Conservation (phyloP, 2,113 vertebrate genomes). For the Melanostigma gelatinosum region DNA sequence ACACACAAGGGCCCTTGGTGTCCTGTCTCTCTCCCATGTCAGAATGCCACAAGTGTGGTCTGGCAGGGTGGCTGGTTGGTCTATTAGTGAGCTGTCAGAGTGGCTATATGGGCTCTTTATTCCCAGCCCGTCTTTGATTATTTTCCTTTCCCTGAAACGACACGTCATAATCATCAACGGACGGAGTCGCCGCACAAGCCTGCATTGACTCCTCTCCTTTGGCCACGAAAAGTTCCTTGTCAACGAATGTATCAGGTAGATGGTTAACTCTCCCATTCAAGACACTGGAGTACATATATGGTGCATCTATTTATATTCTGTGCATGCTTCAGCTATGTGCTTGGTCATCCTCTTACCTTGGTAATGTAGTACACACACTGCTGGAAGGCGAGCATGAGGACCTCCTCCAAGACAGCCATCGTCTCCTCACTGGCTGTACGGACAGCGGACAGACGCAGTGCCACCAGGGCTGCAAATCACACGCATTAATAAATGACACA, state of each 20-base stretch:
- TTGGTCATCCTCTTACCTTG: conserved; percentile 74
- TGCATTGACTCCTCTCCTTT: neutral
- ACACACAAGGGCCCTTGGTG: conserved; percentile 53
- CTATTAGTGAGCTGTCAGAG: conserved; percentile 48
- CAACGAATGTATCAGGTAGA: neutral
- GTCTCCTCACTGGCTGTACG: conserved; percentile 81
- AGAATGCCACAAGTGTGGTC: conserved; percentile 70
- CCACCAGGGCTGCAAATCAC: conserved; percentile 69
- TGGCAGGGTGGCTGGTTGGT: conserved; percentile 21
- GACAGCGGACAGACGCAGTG: conserved; percentile 71
- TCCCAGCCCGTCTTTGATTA: conserved; percentile 56
- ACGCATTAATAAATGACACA: neutral
- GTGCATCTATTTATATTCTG: neutral
- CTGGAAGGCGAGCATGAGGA: conserved; percentile 86
- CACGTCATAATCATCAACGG: conserved; percentile 34
- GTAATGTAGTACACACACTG: conserved; percentile 88
- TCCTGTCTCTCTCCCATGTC: conserved; percentile 46
- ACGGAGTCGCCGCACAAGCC: conserved; percentile 17
- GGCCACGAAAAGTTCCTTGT: conserved; percentile 9
- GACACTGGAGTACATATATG: neutral
- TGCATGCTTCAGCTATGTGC: neutral
- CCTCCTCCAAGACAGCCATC: conserved; percentile 83
- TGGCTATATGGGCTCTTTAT: conserved; percentile 65
- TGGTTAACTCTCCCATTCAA: neutral
- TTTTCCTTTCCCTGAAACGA: conserved; percentile 57